Evolutionary conservation across 1,140 invertebrate species (phyloP).

Genomic region (Drosophila setifemur): DNA sequence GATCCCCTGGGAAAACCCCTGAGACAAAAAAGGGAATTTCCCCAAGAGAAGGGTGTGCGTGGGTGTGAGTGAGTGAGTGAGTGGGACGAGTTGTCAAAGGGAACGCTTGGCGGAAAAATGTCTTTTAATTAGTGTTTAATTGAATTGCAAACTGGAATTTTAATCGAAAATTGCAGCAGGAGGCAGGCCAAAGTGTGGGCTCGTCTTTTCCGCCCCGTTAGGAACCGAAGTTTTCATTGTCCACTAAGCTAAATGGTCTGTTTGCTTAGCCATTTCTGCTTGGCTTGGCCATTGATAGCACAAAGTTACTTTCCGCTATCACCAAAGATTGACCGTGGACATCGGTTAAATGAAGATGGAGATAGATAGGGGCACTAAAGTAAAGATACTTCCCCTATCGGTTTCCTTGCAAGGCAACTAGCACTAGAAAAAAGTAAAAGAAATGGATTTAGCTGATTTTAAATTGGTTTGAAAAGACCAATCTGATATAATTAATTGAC

Average conservation of each 20-base stretch:
- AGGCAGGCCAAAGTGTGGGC: slow-evolving; percentile 33
- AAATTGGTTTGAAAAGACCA: too few species aligned
- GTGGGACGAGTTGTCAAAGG: slow-evolving; percentile 52
- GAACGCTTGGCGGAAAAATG: slow-evolving; percentile 59
- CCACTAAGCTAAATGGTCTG: slow-evolving; percentile 59
- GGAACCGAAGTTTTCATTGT: slow-evolving; percentile 63
- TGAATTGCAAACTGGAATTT: slow-evolving; percentile 78
- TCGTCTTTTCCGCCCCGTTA: slow-evolving; percentile 60
- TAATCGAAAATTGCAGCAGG: slow-evolving; percentile 72
- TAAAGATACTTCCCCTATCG: not conserved
- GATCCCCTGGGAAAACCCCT: slow-evolving; percentile 22
- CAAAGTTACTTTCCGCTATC: slow-evolving; percentile 2
- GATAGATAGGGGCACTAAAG: not conserved
- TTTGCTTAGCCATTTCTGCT: slow-evolving; percentile 49
- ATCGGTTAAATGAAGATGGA: not conserved
- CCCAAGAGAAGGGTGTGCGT: not conserved
- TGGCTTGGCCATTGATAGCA: slow-evolving; percentile 40
- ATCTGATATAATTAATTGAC: too few species aligned
- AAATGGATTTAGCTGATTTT: not conserved
- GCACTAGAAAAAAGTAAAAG: too few species aligned
- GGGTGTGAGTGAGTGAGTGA: not conserved
- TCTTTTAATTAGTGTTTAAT: slow-evolving; percentile 78
- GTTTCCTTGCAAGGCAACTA: too few species aligned
- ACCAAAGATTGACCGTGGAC: not conserved
- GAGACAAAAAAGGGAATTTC: slow-evolving; percentile 17